These are phyloP conservation scores for Discoglossus pictus DNA, from an alignment of 2,797 vertebrate species.

Conservation along the genomic window DNA sequence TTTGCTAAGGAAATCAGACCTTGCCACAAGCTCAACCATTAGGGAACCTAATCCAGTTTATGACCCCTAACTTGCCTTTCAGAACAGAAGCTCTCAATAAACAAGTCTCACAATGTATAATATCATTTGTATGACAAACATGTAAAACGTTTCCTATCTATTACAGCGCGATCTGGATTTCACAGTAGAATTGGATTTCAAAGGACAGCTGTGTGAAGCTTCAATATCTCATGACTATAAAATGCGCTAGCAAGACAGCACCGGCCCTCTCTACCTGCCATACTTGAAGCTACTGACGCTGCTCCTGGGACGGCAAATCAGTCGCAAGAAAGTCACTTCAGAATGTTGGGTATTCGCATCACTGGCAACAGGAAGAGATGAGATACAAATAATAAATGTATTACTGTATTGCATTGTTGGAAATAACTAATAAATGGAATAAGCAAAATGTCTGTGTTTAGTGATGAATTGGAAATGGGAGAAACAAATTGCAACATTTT, in stretches of 20 bases:
- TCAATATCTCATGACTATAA: slow-evolving; percentile 96
- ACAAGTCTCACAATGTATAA: background rate
- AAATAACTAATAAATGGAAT: slow-evolving; percentile 50
- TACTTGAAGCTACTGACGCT: slow-evolving; percentile 60
- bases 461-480: slow-evolving; percentile 5
- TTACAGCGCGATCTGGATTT: slow-evolving; percentile 95
- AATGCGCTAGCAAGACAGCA: slow-evolving; percentile 83
- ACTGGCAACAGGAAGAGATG: slow-evolving; percentile 54
- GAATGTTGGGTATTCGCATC: slow-evolving; percentile 54
- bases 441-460: slow-evolving; percentile 32
- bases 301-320: slow-evolving; percentile 51
- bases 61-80: background rate
- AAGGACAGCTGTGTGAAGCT: slow-evolving; percentile 95
- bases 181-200: slow-evolving; percentile 96
- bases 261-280: slow-evolving; percentile 57
- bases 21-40: too few species aligned
- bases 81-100: background rate
- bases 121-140: background rate
- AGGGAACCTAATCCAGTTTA: too few species aligned
- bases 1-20: too few species aligned
- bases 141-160: slow-evolving; percentile 24
- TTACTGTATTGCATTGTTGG: slow-evolving; percentile 59
- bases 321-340: slow-evolving; percentile 58
- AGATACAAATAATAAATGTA: slow-evolving; percentile 52
- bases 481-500: background rate